Conservation (phyloP, 2,797 vertebrate species). For the Eupleurogrammus muticus region DNA sequence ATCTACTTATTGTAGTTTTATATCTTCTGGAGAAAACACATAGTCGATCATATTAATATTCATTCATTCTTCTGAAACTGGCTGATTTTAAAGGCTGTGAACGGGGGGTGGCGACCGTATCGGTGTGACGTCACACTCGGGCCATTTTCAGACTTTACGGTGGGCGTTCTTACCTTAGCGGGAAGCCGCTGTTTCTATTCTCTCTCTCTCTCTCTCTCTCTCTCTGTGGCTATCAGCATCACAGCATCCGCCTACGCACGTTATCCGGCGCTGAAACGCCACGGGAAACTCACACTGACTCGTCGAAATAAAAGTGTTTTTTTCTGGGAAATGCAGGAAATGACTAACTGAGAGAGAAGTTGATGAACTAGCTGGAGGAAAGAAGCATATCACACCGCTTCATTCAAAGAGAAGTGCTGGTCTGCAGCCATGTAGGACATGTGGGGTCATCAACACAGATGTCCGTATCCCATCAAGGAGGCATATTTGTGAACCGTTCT, state of each 20-base stretch:
- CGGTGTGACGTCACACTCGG: too few species aligned
- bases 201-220: too few species aligned
- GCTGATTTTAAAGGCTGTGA: too few species aligned
- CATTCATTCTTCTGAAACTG: too few species aligned
- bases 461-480: neutral
- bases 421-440: neutral
- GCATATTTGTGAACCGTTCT: conserved; percentile 2
- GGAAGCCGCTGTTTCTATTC: neutral
- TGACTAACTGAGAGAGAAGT: neutral
- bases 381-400: neutral
- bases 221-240: neutral
- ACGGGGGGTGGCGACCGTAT: too few species aligned
- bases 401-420: neutral
- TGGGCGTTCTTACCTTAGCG: neutral
- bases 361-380: neutral
- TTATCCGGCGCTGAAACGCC: neutral
- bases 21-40: too few species aligned
- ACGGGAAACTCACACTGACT: neutral
- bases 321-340: neutral
- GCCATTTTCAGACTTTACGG: too few species aligned
- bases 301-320: neutral
- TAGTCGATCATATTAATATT: too few species aligned
- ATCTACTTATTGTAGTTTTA: too few species aligned
- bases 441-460: neutral
- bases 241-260: neutral